phyloP scores from a whole-genome alignment of 2,113 vertebrate species.

The Glareola pratincola region DNA sequence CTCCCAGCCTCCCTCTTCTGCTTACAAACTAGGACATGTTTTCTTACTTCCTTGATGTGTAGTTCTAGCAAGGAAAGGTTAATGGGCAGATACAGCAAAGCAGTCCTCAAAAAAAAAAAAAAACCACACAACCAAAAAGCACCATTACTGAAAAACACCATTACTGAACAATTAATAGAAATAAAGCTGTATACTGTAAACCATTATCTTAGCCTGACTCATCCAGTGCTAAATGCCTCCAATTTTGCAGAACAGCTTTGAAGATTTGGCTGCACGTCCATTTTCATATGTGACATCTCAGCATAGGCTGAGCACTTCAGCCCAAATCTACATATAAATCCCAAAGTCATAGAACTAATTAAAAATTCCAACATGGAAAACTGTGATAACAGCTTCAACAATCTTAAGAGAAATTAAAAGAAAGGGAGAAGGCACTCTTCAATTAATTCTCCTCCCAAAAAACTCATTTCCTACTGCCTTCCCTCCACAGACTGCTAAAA shows the following conservation, averaged over 20 bases:
- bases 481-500: neutral
- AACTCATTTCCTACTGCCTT: neutral
- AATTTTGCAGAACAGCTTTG: neutral
- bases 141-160: neutral
- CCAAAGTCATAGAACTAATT: conserved; percentile 45
- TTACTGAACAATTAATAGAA: neutral
- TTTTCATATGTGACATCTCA: neutral
- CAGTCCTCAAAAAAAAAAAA: neutral
- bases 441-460: conserved; percentile 5
- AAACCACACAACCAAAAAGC: neutral
- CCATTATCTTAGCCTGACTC: neutral
- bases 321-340: conserved; percentile 18
- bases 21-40: neutral
- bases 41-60: neutral
- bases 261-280: conserved; percentile 17
- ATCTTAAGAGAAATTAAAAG: conserved; percentile 30
- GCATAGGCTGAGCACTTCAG: conserved; percentile 6
- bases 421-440: conserved; percentile 23
- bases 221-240: neutral
- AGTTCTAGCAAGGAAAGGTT: neutral
- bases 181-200: neutral
- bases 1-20: neutral
- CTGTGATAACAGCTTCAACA: conserved; percentile 24
- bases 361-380: conserved; percentile 50
- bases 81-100: neutral